phyloP scores from a whole-genome alignment of 1,140 invertebrate genomes.

The Atopsyche davidsoni region DNA sequence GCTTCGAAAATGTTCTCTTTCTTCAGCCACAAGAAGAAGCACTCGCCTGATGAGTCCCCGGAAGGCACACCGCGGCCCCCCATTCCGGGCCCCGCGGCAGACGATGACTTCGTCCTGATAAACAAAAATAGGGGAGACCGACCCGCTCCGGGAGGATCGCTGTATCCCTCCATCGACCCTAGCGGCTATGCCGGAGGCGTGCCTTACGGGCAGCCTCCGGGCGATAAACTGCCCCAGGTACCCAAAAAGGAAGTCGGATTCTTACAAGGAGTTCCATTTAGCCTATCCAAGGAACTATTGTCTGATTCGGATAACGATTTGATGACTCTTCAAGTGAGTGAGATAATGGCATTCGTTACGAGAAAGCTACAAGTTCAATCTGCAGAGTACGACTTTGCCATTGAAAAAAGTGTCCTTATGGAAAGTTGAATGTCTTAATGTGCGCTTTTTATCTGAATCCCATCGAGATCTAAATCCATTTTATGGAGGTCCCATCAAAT shows the following conservation, averaged over 20 bases:
- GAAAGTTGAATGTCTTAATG: constrained; percentile 17
- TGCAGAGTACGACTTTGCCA: constrained; percentile 27
- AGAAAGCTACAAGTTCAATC: constrained; percentile 17
- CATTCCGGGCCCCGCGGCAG: constrained; percentile 15
- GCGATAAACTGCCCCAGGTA: constrained; percentile 3
- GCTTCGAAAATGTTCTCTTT: constrained; percentile 23
- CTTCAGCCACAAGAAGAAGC: constrained; percentile 21
- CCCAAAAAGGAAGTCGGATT: constrained; percentile 23
- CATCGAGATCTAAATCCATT: no score
- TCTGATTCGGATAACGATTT: constrained; percentile 19
- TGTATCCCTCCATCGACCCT: constrained; percentile 25
- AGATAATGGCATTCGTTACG: constrained; percentile 27
- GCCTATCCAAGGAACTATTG: constrained; percentile 21
- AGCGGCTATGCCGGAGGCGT: constrained; percentile 8
- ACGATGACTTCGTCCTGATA: constrained; percentile 24
- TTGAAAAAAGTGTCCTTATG: constrained; percentile 28
- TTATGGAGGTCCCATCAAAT: no score
- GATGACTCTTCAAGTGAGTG: constrained; percentile 23
- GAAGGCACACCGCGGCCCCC: constrained; percentile 19
- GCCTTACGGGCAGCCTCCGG: constrained; percentile 1
- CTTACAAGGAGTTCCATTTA: constrained; percentile 27
- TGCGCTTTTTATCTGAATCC: no score
- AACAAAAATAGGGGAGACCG: constrained; percentile 8
- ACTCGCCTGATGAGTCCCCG: constrained; percentile 16
- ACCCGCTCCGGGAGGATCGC: not conserved